Conservation (phyloP, 2,888 invertebrate species). For the Abrostola triplasia region DNA sequence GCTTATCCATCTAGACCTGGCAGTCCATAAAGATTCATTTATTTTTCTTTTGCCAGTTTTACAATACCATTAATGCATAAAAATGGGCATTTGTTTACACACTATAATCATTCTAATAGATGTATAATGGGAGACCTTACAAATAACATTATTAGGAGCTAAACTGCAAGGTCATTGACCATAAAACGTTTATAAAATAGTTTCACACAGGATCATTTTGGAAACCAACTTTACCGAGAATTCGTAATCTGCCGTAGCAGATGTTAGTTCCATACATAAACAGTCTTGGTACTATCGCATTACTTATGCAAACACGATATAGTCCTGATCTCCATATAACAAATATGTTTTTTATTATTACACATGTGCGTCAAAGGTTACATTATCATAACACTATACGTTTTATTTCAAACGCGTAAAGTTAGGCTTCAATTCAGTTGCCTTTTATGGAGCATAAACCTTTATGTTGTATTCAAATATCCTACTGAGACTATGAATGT, state of each 20-base stretch:
- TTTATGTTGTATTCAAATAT: slow-evolving; percentile 2
- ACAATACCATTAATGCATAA: too few species aligned
- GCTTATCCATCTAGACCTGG: too few species aligned
- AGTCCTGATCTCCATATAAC: slow-evolving; percentile 1
- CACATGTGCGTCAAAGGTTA: slow-evolving; percentile 11
- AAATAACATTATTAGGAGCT: background rate
- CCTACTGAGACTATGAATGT: too few species aligned
- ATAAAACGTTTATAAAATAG: background rate
- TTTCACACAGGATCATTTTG: background rate
- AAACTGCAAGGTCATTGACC: background rate
- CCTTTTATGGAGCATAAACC: slow-evolving; percentile 14
- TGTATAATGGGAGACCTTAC: too few species aligned
- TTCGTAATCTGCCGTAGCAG: slow-evolving; percentile 14
- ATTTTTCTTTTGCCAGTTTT: too few species aligned
- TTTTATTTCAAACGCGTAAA: slow-evolving; percentile 33
- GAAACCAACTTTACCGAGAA: slow-evolving; percentile 17
- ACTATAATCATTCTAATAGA: too few species aligned
- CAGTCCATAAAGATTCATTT: too few species aligned
- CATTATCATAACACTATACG: slow-evolving; percentile 11
- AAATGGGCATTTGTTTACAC: too few species aligned
- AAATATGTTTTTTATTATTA: slow-evolving; percentile 1
- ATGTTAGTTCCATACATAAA: slow-evolving; percentile 24
- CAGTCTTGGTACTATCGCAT: slow-evolving; percentile 1
- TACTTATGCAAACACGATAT: slow-evolving; percentile 27
- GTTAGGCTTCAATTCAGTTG: slow-evolving; percentile 4